Evolutionary conservation across 2,797 vertebrate species (phyloP).

Genomic region (Mionectes olivaceus): DNA sequence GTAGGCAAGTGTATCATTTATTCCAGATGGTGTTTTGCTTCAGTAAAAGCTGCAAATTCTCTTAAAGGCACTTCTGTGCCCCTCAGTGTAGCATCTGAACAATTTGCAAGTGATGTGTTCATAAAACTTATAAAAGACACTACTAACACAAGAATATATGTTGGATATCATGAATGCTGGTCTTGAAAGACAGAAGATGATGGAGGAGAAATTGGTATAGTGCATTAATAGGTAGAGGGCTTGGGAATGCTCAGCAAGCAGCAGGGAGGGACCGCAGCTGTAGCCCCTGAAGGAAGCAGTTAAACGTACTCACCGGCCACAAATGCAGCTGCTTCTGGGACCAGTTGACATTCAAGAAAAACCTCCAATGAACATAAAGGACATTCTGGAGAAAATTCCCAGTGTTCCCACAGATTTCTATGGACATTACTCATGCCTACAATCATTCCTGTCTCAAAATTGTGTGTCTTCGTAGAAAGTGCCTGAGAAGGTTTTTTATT

Average conservation of each 20-base stretch:
- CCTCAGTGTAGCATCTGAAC: not conserved
- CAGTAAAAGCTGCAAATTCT: constrained; percentile 24
- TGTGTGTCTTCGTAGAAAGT: not conserved
- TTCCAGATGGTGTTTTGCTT: constrained; percentile 64
- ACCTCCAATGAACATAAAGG: not conserved
- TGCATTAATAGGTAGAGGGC: not conserved
- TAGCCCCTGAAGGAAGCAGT: not conserved
- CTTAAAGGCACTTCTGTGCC: constrained; percentile 42
- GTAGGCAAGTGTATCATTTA: constrained; percentile 24
- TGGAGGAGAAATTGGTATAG: not conserved
- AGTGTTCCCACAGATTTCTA: not conserved
- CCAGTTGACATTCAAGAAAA: not conserved
- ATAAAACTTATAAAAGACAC: not conserved
- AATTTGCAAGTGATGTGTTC: not conserved
- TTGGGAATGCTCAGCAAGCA: not conserved
- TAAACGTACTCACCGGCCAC: not conserved
- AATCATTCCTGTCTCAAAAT: not conserved
- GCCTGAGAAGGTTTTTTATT: not conserved
- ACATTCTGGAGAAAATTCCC: not conserved
- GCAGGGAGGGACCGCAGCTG: not conserved
- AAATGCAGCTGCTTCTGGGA: not conserved
- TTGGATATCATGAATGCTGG: not conserved
- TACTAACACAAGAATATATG: not conserved
- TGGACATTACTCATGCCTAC: not conserved
- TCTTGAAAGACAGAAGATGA: not conserved